Evolutionary conservation across 64 coral and sea anemone genomes (phyloP).

Genomic region (Cladopsammia gracilis): DNA sequence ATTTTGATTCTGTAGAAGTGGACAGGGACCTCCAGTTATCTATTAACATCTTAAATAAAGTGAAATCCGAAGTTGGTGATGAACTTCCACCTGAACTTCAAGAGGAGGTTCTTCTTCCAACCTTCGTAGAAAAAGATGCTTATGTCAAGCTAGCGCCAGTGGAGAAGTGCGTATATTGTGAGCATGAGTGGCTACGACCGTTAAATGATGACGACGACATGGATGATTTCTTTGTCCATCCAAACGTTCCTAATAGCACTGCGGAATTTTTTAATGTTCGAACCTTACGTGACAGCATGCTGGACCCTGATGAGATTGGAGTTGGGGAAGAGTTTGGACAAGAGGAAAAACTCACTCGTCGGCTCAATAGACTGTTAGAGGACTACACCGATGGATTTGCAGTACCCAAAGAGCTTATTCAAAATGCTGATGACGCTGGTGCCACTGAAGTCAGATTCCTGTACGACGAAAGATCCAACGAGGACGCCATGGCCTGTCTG

Average conservation of each 20-base stretch:
- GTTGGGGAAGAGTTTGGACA: constrained; percentile 16
- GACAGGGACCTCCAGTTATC: constrained; percentile 77
- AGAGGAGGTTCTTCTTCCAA: constrained; percentile 70
- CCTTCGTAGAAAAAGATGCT: constrained; percentile 45
- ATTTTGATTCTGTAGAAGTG: background rate
- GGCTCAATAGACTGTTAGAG: constrained; percentile 8
- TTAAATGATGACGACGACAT: constrained; percentile 39
- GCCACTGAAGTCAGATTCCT: constrained; percentile 81
- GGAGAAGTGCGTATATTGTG: constrained; percentile 82
- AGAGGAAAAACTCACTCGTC: background rate
- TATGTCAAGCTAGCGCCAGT: constrained; percentile 53
- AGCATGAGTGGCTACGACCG: constrained; percentile 71
- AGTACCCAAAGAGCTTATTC: constrained; percentile 93
- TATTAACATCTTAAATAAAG: constrained; percentile 74
- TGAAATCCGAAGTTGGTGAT: constrained; percentile 38
- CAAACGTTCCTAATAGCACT: constrained; percentile 51
- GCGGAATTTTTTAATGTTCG: constrained; percentile 82
- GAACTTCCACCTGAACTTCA: background rate
- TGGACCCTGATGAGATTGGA: constrained; percentile 84
- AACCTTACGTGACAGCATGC: constrained; percentile 66
- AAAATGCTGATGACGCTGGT: constrained; percentile 95
- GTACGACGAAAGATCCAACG: constrained; percentile 79
- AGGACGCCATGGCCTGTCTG: constrained; percentile 65
- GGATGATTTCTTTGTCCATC: constrained; percentile 70
- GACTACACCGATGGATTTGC: constrained; percentile 76